phyloP scores from a whole-genome alignment of 2,888 invertebrate genomes.

The Epinotia bilunana region DNA sequence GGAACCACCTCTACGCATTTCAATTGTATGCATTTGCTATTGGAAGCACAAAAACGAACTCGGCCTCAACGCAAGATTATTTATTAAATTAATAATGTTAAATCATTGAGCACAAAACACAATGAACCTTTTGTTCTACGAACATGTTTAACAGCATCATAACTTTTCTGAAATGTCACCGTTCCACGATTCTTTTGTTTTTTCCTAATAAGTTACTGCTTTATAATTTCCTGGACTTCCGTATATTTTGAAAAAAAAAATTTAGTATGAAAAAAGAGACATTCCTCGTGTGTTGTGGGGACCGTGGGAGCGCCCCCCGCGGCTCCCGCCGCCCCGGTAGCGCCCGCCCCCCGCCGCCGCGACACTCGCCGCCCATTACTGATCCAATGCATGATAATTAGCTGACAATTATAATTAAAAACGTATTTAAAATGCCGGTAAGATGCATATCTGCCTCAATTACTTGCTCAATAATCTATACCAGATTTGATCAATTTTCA shows the following conservation, averaged over 20 bases:
- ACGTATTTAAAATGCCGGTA: conserved; percentile 41
- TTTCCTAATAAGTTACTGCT: conserved; percentile 47
- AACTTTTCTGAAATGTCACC: conserved; percentile 39
- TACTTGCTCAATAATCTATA: conserved; percentile 6
- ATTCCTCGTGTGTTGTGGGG: conserved; percentile 53
- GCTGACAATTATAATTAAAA: conserved; percentile 48
- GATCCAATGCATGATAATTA: conserved; percentile 48
- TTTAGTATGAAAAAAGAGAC: conserved; percentile 51
- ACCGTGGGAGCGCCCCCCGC: conserved; percentile 57
- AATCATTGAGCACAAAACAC: conserved; percentile 1
- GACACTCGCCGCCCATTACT: conserved; percentile 59
- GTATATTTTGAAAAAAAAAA: conserved; percentile 54
- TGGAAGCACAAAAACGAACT: conserved; percentile 1
- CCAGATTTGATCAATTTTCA: neutral
- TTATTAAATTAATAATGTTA: conserved; percentile 23
- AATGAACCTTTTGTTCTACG: conserved; percentile 15
- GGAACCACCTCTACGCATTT: conserved; percentile 36
- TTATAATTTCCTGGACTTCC: conserved; percentile 55
- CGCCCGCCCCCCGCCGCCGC: conserved; percentile 59
- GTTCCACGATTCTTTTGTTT: conserved; percentile 16
- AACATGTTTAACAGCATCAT: conserved; percentile 45
- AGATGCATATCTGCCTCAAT: conserved; percentile 25
- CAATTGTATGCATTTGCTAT: conserved; percentile 29
- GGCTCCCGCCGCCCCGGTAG: conserved; percentile 58
- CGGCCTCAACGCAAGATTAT: conserved; percentile 16